A percentile compares a stretch with the other conserved stretches of the same genome.
These are phyloP conservation scores for Lanistes nyassanus DNA, from an alignment of 1,140 invertebrate genomes.

Conservation along the genomic window DNA sequence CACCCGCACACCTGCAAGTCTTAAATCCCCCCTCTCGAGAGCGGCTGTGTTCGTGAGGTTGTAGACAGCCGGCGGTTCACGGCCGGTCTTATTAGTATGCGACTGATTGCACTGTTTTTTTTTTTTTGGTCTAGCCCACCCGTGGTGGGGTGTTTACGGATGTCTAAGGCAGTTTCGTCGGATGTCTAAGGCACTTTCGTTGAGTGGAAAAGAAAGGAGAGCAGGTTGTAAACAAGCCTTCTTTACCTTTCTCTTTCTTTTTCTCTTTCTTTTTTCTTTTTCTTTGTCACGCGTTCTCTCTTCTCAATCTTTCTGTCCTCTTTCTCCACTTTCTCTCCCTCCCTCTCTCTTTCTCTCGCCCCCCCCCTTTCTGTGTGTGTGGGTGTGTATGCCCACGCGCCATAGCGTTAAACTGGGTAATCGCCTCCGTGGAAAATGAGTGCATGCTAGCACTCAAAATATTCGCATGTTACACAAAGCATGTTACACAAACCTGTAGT, in stretches of 20 bases:
- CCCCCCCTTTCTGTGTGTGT: background rate
- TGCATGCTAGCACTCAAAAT: too few relatives aligned
- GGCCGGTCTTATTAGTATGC: background rate
- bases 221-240: background rate
- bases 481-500: too few relatives aligned
- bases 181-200: background rate
- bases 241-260: slow-evolving; percentile 1
- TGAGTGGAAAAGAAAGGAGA: too few relatives aligned
- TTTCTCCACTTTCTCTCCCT: too few relatives aligned
- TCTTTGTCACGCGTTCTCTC: too few relatives aligned
- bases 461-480: too few relatives aligned
- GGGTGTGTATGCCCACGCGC: background rate
- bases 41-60: background rate
- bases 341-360: too few relatives aligned
- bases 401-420: background rate
- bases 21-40: too few relatives aligned
- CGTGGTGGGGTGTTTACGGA: background rate
- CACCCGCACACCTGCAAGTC: too few relatives aligned
- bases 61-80: background rate
- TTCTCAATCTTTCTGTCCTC: too few relatives aligned
- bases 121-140: background rate
- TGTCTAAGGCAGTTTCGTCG: background rate
- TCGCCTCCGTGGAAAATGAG: background rate
- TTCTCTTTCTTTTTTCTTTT: background rate
- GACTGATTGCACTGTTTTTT: background rate